Evolutionary conservation across 2,113 vertebrate species (phyloP).

Genomic region (Montifringilla adamsi): DNA sequence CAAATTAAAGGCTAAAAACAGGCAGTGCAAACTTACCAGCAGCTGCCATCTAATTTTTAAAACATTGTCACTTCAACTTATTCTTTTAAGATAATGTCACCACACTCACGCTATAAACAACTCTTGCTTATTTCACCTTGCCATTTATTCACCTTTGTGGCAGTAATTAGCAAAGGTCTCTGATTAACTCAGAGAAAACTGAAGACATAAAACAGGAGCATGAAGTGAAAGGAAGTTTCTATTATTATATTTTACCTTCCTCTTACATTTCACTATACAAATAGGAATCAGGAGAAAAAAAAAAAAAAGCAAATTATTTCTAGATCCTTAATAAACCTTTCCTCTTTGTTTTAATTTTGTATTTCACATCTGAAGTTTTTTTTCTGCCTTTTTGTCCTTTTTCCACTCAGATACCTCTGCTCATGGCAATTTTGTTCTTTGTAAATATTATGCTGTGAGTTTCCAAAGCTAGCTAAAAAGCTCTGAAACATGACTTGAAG

Average conservation of each 20-base stretch:
- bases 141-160: not conserved
- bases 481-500: not conserved
- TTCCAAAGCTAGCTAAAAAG: not conserved
- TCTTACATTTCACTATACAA: not conserved
- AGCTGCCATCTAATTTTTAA: slow-evolving; percentile 55
- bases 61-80: slow-evolving; percentile 54
- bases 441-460: not conserved
- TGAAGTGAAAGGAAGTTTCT: not conserved
- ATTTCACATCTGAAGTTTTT: not conserved
- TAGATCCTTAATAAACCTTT: not conserved
- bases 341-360: not conserved
- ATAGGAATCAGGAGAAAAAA: not conserved
- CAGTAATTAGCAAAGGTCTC: slow-evolving; percentile 25
- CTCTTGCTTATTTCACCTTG: slow-evolving; percentile 7
- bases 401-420: not conserved
- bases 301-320: not conserved
- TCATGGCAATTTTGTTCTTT: not conserved
- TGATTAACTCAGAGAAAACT: not conserved
- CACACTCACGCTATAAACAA: slow-evolving; percentile 22
- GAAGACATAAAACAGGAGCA: not conserved
- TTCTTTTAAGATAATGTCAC: slow-evolving; percentile 39
- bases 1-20: slow-evolving; percentile 57
- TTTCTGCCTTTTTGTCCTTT: not conserved
- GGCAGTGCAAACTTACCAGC: not conserved
- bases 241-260: not conserved